Evolutionary conservation across 2,888 invertebrate genomes (phyloP), one percentile per base, ranked within the genome.

Genomic region (Scaeva pyrastri): DNA sequence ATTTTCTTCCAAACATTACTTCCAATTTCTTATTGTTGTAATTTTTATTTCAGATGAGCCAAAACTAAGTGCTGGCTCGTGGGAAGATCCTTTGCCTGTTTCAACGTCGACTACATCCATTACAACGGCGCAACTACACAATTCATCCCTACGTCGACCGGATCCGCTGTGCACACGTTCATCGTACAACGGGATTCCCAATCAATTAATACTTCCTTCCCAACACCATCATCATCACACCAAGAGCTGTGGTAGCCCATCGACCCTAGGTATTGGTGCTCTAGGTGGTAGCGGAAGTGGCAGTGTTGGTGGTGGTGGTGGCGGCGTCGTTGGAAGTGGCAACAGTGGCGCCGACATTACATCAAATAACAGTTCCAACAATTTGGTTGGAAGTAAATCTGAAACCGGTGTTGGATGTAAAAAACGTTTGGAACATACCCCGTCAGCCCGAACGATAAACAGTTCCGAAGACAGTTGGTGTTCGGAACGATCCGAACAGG

Each of bases 1-100:
- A 4, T 48, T 48, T 1, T 50, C 14, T 14, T 52, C 14, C 2
- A n/a, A n/a, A 23, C 1, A 23, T 23, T 11, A 6, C 23, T 43
- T 31, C 36, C 19, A 11, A 11, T 31, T 10, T 10, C 45, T 23
- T 0, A 36, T 68, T 7, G 2, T 58, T 36, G 5, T 19, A 60
- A 56, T 70, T 82, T 86, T 79, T 70, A 88, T 92, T 93, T 21
- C 94, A 96, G 97, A 97, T 96, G 97, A 97, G 93, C 95, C 96
- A 90, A 95, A 92, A 93, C 93, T 96, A 92, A 94, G 94, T 91
- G 95, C 96, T 88, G 95, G 95, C 92, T 95, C 95, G 91, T 96
- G 96, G 96, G 96, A 96, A 93, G 96, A 96, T 93, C 94, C 95
- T 64, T 81, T 90, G 64, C 90, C 90, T 55, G 85, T 88, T 88